Base-by-base conservation (phyloP, 2,113 vertebrate genomes). In the Pachypanchax playfairii region DNA sequence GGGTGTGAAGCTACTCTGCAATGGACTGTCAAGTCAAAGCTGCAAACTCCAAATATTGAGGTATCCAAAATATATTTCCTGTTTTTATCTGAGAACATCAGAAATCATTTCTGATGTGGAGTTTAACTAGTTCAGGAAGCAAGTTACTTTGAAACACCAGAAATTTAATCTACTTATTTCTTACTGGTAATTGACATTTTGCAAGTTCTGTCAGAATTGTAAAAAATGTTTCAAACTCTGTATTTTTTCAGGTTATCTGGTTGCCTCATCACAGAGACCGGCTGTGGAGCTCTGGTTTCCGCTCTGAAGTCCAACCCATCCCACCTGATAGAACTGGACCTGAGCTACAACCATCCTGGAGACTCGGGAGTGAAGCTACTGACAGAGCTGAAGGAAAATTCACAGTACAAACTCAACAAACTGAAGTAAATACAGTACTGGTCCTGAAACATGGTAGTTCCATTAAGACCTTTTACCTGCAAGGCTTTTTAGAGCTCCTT, bases 271-370 rank as follows among this genome's bases (percentile, higher is more conserved):
- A 70, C 79, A 22, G 42, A 66, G 31, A 0, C 15, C 1, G 82
- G 79, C 18, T 89, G 86, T 75, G n/a, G 0, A 13, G 9, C 4
- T 57, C 65, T 90, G 62, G 48, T 26, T 18, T 65, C 36, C 1
- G 80, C 71, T 43, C 67, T 89, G 0, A 4, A 10, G 3, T 71
- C 50, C 24, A 78, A 85, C 38, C 63, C 64, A 5, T 68, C 46
- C 5, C 26, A 49, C 26, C 70, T 89, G 41, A 65, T 0, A 3
- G 65, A 84, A 31, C 66, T 89, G 59, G 86, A 89, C 44, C 73
- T 89, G 47, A 87, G 82, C 46, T 82, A 81, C 60, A 89, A 89
- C 42, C 0, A 83, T 52, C 77, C 44, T 13, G 65, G 75, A 38
- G 61, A 71, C 1, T 5, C 62, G 12, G 83, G 75, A 31, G 0